Base-by-base conservation (phyloP, 2,888 invertebrate species). In the Rhingia rostrata region DNA sequence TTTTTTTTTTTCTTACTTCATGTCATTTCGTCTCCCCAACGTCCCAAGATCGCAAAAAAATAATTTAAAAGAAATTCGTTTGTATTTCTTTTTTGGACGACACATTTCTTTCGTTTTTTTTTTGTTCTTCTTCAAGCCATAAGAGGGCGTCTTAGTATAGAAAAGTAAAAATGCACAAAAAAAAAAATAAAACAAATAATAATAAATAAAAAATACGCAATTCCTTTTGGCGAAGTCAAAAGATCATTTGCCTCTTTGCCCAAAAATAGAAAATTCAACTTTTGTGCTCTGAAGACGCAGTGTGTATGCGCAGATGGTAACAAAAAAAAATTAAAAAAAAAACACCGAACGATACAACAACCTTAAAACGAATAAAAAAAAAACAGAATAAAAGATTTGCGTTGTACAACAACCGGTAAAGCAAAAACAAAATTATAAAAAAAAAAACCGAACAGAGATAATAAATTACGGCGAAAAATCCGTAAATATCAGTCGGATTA, bases 231-330 rank as follows among this genome's bases (percentile, higher is more conserved):
- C 45, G 54, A 78, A 83, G 83, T 78, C 72, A 82, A 73, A 67
- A 83, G 67, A 83, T 79, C 83, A 84, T 84, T 84, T 79, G 83
- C 83, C 69, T 84, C 83, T 79, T 79, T 79, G 79, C 67, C 83
- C 83, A 79, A 84, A 84, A 84, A 84, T 84, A 84, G 79, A 84
- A 84, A 84, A 84, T 74, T 53, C 83, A 79, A 83, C 78, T 79
- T 63, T 77, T 51, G 43, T 63, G 43, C 53, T 39, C 56, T 49
- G 56, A 64, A 61, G 78, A 70, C 70, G 61, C 82, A 73, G 49
- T 43, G 30, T 61, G 63, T 61, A 43, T 12, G 45, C 66, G n/a
- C 67, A 63, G 66, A 72, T 53, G 63, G 63, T 33, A 39, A 30
- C 4, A 49, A 30, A 60, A 39, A 72, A 77, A 72, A 60, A 72